These are phyloP conservation scores for Pomatostomus ruficeps DNA, from an alignment of 2,113 vertebrate genomes.

Conservation along the genomic window DNA sequence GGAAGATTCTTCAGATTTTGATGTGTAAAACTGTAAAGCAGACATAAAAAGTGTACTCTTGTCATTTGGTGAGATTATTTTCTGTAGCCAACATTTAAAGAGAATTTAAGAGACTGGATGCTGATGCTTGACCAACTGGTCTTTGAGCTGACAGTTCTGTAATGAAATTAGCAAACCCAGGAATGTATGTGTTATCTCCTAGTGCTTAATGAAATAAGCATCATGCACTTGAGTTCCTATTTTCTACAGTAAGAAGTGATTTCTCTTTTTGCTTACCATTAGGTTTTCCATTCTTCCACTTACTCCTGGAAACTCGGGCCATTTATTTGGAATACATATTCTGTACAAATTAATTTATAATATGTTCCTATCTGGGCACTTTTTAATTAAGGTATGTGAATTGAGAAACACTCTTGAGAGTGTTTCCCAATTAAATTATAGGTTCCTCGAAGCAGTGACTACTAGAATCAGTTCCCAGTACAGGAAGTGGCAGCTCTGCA, in stretches of 20 bases:
- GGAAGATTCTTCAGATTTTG: neutral
- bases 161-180: neutral
- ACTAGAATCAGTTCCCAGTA: neutral
- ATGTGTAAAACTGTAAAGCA: neutral
- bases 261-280: neutral
- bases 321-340: neutral
- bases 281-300: neutral
- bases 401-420: neutral
- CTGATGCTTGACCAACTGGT: neutral
- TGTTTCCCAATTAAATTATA: no score
- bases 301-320: neutral
- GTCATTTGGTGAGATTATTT: neutral
- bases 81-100: neutral
- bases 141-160: neutral
- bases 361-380: neutral
- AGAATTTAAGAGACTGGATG: neutral
- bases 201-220: neutral
- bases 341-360: neutral
- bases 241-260: neutral
- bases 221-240: neutral
- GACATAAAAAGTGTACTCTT: neutral
- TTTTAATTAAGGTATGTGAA: neutral
- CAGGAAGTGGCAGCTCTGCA: neutral
- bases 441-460: neutral
- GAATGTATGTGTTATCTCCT: neutral